Evolutionary conservation across 2,888 invertebrate genomes (phyloP).

Genomic region (Hydroisotoma schaefferi): DNA sequence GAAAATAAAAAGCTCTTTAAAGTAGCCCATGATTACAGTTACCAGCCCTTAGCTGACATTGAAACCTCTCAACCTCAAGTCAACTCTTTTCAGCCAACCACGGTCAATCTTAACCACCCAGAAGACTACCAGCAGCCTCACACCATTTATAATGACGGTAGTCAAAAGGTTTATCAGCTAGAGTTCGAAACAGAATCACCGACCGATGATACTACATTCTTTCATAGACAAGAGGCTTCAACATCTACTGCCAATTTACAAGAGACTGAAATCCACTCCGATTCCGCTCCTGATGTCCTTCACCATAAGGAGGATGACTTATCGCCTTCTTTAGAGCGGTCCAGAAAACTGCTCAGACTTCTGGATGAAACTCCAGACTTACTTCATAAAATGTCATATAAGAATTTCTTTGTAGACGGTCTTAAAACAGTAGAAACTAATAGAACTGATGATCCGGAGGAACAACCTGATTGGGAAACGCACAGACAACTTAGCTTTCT

Average conservation of each 20-base stretch:
- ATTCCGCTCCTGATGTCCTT: slow-evolving; percentile 29
- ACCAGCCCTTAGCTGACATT: neutral
- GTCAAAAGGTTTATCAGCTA: neutral
- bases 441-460: slow-evolving; percentile 17
- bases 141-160: neutral
- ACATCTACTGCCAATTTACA: neutral
- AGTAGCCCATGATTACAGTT: slow-evolving; percentile 4
- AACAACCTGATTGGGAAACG: slow-evolving; percentile 36
- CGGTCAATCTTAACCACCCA: neutral
- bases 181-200: neutral
- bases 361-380: slow-evolving; percentile 43
- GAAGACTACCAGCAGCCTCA: neutral
- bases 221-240: neutral
- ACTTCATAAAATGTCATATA: slow-evolving; percentile 45
- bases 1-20: slow-evolving; percentile 29
- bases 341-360: slow-evolving; percentile 36
- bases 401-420: slow-evolving; percentile 28
- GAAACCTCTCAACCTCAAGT: neutral
- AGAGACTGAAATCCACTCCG: neutral
- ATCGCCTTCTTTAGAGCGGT: slow-evolving; percentile 32
- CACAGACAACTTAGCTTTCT: slow-evolving; percentile 39
- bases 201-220: neutral
- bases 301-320: slow-evolving; percentile 24
- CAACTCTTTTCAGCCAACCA: neutral
- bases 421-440: neutral